Conservation (phyloP, 1,140 invertebrate species). For the Drosophila nasuta region DNA sequence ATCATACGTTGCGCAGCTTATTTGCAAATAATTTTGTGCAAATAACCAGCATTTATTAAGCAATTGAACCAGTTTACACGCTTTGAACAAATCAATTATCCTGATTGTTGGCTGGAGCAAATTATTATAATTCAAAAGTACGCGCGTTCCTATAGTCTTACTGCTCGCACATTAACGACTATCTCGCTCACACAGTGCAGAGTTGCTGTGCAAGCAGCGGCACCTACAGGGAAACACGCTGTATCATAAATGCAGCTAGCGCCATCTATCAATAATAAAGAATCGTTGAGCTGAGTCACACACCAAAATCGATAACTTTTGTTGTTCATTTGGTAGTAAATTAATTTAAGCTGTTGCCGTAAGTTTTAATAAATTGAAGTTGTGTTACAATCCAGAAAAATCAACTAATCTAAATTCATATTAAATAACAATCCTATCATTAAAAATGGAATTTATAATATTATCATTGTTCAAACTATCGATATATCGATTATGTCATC, state of each 20-base stretch:
- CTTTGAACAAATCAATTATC: not conserved
- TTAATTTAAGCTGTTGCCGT: not conserved
- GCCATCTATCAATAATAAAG: constrained; percentile 1
- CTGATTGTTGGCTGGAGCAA: not conserved
- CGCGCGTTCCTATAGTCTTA: constrained; percentile 13
- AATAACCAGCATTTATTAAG: constrained; percentile 9
- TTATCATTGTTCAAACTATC: too few species aligned
- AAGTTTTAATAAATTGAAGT: too few species aligned
- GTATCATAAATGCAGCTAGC: not conserved
- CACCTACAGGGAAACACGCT: not conserved
- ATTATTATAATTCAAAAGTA: constrained; percentile 9
- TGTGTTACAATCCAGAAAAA: too few species aligned
- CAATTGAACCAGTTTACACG: not conserved
- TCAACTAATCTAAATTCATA: too few species aligned
- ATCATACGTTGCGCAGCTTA: not conserved
- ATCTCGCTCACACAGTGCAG: constrained; percentile 4
- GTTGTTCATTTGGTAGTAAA: not conserved
- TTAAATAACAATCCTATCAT: too few species aligned
- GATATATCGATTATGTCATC: too few species aligned
- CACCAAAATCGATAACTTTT: constrained; percentile 16
- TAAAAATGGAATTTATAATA: too few species aligned
- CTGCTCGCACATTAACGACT: not conserved
- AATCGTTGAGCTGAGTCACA: not conserved
- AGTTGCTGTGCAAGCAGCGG: constrained; percentile 5
- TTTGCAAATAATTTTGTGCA: constrained; percentile 1